phyloP scores from a whole-genome alignment of 2,797 vertebrate genomes.

The Xenops minutus region DNA sequence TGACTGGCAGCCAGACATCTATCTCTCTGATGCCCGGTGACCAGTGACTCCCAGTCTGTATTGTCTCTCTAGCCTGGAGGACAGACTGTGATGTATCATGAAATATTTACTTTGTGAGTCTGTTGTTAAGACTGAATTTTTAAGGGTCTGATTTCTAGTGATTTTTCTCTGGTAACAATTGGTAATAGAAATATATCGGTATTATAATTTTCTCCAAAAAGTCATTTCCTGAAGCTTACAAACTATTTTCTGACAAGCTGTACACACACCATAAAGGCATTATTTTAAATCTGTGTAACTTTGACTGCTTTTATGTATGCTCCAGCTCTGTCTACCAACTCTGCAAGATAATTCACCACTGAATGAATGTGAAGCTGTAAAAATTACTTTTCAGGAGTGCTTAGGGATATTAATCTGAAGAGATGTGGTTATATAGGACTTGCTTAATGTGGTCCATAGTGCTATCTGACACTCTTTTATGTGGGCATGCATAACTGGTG shows the following conservation, averaged over 20 bases:
- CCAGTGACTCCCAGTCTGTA: neutral
- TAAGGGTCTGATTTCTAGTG: neutral
- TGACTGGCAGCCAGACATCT: neutral
- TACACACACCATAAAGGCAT: neutral
- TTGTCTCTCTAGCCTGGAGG: neutral
- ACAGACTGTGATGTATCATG: neutral
- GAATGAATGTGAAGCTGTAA: neutral
- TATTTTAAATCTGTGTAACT: neutral
- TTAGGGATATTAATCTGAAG: neutral
- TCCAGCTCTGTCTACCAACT: neutral
- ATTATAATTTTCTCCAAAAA: neutral
- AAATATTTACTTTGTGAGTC: neutral
- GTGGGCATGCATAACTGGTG: neutral
- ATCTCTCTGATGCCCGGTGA: neutral
- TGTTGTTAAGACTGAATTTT: neutral
- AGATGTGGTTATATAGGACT: neutral
- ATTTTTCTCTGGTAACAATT: neutral
- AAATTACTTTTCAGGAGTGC: constrained; percentile 7
- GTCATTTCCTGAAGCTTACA: neutral
- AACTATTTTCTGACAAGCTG: neutral
- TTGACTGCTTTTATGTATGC: neutral
- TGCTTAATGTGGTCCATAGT: neutral
- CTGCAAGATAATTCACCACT: neutral
- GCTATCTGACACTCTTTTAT: neutral
- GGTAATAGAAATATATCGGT: neutral